Evolutionary conservation across 2,113 vertebrate species (phyloP), one percentile per base, ranked within the genome.

Genomic region (Psammodynastes pulverulentus): DNA sequence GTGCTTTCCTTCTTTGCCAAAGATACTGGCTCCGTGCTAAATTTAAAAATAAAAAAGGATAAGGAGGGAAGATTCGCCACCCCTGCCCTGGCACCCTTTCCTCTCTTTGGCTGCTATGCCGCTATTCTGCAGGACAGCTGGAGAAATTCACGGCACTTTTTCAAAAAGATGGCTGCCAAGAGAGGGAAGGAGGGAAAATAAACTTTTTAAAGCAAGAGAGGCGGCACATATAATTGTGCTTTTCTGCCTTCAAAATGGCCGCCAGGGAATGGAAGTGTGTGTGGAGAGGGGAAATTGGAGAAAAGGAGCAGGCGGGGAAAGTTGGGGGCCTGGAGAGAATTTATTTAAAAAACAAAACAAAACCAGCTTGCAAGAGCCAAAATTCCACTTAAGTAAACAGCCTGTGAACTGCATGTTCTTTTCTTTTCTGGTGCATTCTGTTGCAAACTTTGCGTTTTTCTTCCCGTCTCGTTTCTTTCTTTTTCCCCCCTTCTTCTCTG

Each of bases 141-240:
- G 54, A 93, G 93, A 90, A 94, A 94, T 94, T 94, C 93, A 53
- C 91, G 72, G 95, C 92, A 94, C 95, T 96, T 97, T 90, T 53
- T 21, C 3, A 87, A 67, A 91, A 96, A 97, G 94, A 97, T 96
- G 97, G 97, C 97, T 97, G 97, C 97, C 96, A 93, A 94, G 92
- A 87, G 90, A n/a, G 86, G 85, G 95, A 89, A 52, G 23, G 87
- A 53, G 19, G n/a, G 19, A 45, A 51, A 23, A 26, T 17, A 67
- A 87, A 67, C 85, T 49, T 49, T 93, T 85, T 84, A 72, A 90
- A 93, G 89, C 15, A 88, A 45, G 13, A 29, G 0, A 0, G 21
- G 89, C 53, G 13, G 39, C 15, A 88, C 56, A 34, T 0, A 0
- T 0, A n/a, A 87, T 87, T 56, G 49, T 56, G 48, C 43, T 24